A percentile compares a stretch with the other conserved stretches of the same genome.
These are phyloP conservation scores for Muntiacus reevesi DNA, from an alignment of 2,113 vertebrate species.

Conservation along the genomic window DNA sequence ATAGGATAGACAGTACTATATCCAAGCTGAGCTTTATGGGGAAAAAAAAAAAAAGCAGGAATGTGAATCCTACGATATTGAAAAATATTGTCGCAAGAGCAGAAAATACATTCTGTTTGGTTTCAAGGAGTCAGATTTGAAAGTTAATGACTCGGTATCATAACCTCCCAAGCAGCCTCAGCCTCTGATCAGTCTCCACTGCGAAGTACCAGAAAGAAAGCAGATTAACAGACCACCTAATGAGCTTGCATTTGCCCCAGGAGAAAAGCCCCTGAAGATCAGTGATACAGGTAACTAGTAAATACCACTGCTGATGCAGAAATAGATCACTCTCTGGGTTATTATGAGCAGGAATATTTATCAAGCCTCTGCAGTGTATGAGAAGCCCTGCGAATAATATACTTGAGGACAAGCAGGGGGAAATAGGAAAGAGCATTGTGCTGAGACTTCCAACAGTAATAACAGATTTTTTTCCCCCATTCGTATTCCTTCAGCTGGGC, in stretches of 20 bases:
- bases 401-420: neutral
- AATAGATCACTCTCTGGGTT: constrained; percentile 4
- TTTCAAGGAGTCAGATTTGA: constrained; percentile 57
- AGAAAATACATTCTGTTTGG: constrained; percentile 41
- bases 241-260: constrained; percentile 31
- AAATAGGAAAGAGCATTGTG: neutral
- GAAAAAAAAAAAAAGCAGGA: neutral
- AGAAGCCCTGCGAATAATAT: neutral
- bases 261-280: constrained; percentile 29
- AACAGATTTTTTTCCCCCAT: neutral
- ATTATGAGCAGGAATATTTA: constrained; percentile 50
- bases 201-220: constrained; percentile 31
- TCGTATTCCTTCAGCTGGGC: neutral
- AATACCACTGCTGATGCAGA: neutral
- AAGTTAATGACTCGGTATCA: constrained; percentile 55
- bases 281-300: constrained; percentile 17
- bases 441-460: neutral
- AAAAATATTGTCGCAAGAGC: constrained; percentile 36
- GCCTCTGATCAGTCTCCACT: neutral
- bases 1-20: neutral
- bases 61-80: constrained; percentile 20
- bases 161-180: neutral
- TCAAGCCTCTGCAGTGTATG: neutral
- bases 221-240: constrained; percentile 53
- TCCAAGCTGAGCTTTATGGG: neutral